Evolutionary conservation across 2,113 vertebrate genomes (phyloP), one percentile per base, ranked within the genome.

Genomic region (Brienomyrus longianalis): DNA sequence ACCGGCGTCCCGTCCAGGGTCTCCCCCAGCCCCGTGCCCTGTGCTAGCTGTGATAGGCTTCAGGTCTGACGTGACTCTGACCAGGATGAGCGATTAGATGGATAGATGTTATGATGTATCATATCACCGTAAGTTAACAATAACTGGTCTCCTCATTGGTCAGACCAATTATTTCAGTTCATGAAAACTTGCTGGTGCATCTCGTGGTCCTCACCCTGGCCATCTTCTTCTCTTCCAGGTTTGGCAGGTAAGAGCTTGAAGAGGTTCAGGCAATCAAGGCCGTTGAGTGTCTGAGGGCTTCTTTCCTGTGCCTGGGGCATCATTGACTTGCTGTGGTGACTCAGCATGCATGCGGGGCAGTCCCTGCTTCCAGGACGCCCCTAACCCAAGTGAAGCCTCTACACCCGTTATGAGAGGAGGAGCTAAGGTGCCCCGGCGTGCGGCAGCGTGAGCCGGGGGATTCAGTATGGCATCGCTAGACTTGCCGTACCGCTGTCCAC

Each of bases 401-500:
- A 66, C 50, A 31, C 87, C 86, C 35, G 39, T 91, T 93, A 96
- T 96, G 96, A 95, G 93, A 91, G 87, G 91, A 93, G 91, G 9
- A 23, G 92, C 62, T 85, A 91, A 90, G 89, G 91, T 91, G 88
- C 90, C 92, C 90, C 10, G 86, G 90, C 10, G 59, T 93, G 92
- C 91, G 89, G 92, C 94, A 11, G 80, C 43, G n/a, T 88, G 88
- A 88, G 43, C n/a, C n/a, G 10, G 62, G 62, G 3, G 27, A 10
- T 70, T 70, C 62, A 31, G 62, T 8, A 99, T 99, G 98, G 98
- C 98, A 96, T 99, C 98, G 92, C 95, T 99, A 96, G 98, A 99
- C 96, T 96, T 99, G 93, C 98, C 98, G 0, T 99, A 99, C 95
- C 98, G 98, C 91, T 99, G 98, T 94, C 98, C 98, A 91, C 97